Percentiles rank a stretch among this genome's conserved stretches.
These are phyloP conservation scores for Phrynocephalus guinanensis DNA, from an alignment of 2,797 vertebrate species.

Conservation along the genomic window DNA sequence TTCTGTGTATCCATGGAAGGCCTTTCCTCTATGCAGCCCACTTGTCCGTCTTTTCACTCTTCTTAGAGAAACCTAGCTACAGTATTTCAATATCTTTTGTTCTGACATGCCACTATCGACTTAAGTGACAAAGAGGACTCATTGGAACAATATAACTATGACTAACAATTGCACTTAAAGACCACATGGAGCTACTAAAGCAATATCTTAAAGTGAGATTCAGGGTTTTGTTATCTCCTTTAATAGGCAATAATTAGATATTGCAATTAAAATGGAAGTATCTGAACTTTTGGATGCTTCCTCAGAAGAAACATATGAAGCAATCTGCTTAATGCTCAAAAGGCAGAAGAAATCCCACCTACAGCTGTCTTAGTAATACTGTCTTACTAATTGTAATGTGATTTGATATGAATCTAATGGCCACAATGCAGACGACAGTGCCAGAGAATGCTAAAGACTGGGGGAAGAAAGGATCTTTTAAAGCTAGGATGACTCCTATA, in stretches of 20 bases:
- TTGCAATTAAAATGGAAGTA: constrained; percentile 4
- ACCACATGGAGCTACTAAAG: constrained; percentile 2
- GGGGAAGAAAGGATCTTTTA: background rate
- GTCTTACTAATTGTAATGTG: background rate
- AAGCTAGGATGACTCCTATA: background rate
- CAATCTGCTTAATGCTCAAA: constrained; percentile 11
- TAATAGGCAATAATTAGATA: constrained; percentile 17
- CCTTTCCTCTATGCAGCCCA: no score
- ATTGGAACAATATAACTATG: background rate
- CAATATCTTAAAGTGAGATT: constrained; percentile 11
- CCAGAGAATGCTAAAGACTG: background rate
- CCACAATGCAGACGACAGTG: background rate
- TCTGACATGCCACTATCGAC: background rate
- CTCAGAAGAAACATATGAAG: constrained; percentile 13
- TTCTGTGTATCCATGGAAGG: no score
- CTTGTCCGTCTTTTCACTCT: background rate
- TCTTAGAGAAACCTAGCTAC: background rate
- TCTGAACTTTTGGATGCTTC: constrained; percentile 3
- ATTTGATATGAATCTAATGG: background rate
- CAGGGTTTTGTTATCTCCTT: background rate
- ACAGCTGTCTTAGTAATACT: background rate
- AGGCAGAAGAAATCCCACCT: background rate
- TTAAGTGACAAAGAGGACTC: background rate
- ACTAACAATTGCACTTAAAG: background rate
- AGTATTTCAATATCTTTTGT: background rate